These are phyloP conservation scores for Lasioglossum vierecki DNA, from an alignment of 2,888 invertebrate genomes.

Conservation along the genomic window DNA sequence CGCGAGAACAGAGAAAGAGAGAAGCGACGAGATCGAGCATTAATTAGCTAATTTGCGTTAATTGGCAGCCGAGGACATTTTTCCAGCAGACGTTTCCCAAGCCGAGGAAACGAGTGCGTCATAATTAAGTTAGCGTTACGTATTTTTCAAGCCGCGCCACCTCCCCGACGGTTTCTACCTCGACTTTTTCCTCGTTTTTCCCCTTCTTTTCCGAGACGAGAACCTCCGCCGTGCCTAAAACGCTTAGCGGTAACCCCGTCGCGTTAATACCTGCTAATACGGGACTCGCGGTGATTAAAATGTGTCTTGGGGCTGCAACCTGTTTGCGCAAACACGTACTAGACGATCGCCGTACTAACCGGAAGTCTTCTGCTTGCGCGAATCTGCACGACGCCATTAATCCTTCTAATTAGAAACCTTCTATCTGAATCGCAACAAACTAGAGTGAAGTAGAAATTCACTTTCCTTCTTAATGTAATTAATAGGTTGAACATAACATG, in stretches of 20 bases:
- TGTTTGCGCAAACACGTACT: background rate
- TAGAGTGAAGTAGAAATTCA: too few species aligned
- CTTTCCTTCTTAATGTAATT: background rate
- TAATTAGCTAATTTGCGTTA: slow-evolving; percentile 83
- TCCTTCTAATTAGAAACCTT: background rate
- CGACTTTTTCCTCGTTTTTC: slow-evolving; percentile 41
- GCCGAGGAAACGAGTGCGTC: slow-evolving; percentile 82
- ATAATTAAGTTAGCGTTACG: slow-evolving; percentile 83
- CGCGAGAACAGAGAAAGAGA: background rate
- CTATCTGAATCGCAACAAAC: background rate
- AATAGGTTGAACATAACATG: background rate
- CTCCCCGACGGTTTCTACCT: background rate
- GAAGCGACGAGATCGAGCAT: slow-evolving; percentile 73
- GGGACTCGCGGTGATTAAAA: slow-evolving; percentile 39
- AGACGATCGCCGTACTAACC: background rate
- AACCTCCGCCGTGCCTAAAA: slow-evolving; percentile 14
- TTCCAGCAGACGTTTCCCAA: slow-evolving; percentile 80
- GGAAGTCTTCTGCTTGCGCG: background rate
- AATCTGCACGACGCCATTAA: background rate
- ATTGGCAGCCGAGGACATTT: slow-evolving; percentile 82
- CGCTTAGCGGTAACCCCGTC: slow-evolving; percentile 8
- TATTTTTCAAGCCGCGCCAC: slow-evolving; percentile 66
- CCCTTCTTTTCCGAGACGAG: background rate
- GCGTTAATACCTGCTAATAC: slow-evolving; percentile 50
- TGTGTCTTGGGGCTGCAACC: background rate